phyloP scores from a whole-genome alignment of 2,797 vertebrate genomes.

The Echiichthys vipera region DNA sequence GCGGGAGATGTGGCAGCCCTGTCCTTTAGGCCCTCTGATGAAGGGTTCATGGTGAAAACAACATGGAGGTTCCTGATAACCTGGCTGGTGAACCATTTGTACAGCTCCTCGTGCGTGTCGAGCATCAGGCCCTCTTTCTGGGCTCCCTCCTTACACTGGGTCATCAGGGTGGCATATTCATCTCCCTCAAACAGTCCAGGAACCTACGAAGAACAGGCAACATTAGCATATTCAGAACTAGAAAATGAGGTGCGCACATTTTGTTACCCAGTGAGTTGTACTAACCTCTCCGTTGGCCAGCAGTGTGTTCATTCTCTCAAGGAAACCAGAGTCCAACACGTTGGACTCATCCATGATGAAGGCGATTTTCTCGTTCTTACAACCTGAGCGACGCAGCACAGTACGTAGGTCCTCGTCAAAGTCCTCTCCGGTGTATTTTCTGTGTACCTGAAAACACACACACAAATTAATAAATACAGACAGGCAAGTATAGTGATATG shows the following conservation, averaged over 20 bases:
- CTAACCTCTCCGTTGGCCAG: slow-evolving; percentile 97
- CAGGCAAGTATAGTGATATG: background rate
- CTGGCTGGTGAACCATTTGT: slow-evolving; percentile 99
- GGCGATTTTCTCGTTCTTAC: slow-evolving; percentile 99
- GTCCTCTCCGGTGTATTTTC: slow-evolving; percentile 98
- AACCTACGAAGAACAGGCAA: slow-evolving; percentile 82
- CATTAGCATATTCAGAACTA: background rate
- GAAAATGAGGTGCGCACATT: background rate
- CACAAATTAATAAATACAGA: background rate
- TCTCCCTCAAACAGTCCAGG: slow-evolving; percentile 99
- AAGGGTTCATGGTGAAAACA: slow-evolving; percentile 99
- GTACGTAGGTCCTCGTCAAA: slow-evolving; percentile 98
- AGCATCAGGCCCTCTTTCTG: slow-evolving; percentile 99
- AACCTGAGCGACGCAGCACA: slow-evolving; percentile 95
- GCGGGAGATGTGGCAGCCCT: slow-evolving; percentile 97
- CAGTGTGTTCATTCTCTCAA: slow-evolving; percentile 99
- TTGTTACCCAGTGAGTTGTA: background rate
- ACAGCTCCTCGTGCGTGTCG: slow-evolving; percentile 98
- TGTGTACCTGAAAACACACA: slow-evolving; percentile 88
- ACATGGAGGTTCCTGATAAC: slow-evolving; percentile 99
- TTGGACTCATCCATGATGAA: slow-evolving; percentile 99
- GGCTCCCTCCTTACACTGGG: slow-evolving; percentile 98
- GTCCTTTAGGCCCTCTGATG: slow-evolving; percentile 98
- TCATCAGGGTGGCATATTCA: slow-evolving; percentile 98
- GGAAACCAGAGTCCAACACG: slow-evolving; percentile 96